Base-by-base conservation (phyloP, 2,113 vertebrate genomes). In the Tichodroma muraria region DNA sequence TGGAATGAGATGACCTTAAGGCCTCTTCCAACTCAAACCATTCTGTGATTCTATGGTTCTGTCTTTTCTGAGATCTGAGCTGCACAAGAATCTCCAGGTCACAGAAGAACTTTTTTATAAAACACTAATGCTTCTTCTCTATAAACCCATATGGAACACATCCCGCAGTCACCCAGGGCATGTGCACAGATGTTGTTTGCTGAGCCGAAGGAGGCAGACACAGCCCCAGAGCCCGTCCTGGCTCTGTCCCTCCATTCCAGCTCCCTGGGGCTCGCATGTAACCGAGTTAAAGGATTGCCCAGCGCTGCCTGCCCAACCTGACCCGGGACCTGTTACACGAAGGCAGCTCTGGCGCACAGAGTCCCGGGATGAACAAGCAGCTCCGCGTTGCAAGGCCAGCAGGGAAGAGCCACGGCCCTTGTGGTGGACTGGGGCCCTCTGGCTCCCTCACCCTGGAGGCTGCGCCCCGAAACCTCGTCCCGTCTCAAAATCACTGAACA, bases 31-130 rank as follows among this genome's bases (percentile, higher is more conserved):
- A 23, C 21, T 15, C 47, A 27, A 56, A 40, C 21, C 18, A 35
- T 13, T 37, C 42, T 49, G 40, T 6, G 11, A 30, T 47, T 53
- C 53, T 6, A 1, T 10, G n/a, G 7, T 9, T 28, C 68, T 33
- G n/a, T 13, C 20, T 38, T 42, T 22, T 24, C 56, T 11, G 37
- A 52, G 6, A 6, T 16, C 18, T 20, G 35, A 64, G 30, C 11
- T 3, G 22, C 1, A 0, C 2, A 52, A 28, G 21, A 92, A 53
- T 11, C 45, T 28, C 45, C 37, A 40, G 0, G 0, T 17, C 31
- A 37, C 30, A 13, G 15, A 45, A 24, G 6, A 44, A 33, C 10
- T 13, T 28, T 60, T 10, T 11, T 5, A 20, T 8, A 11, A 71
- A 52, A 11, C 28, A 30, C 37, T 3, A 6, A 11, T 0, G 2